Evolutionary conservation across 1,140 invertebrate species (phyloP).

Genomic region (Thalassaphorura encarpata): DNA sequence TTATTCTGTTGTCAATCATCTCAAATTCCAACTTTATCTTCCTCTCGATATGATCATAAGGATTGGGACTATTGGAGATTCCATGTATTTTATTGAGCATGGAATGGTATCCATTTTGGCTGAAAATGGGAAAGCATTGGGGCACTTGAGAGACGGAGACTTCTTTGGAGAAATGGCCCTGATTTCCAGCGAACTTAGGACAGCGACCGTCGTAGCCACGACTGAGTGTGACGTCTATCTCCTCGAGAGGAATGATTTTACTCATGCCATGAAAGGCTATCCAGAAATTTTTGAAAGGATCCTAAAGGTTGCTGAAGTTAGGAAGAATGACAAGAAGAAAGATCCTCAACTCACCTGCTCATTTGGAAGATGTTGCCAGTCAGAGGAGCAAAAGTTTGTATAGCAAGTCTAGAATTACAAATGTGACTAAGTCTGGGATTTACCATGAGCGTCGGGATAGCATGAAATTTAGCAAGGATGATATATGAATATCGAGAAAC

Average conservation of each 20-base stretch:
- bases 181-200: slow-evolving; percentile 11
- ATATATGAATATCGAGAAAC: too few relatives aligned
- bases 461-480: too few relatives aligned
- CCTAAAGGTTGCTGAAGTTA: neutral
- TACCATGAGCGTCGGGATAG: too few relatives aligned
- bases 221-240: slow-evolving; percentile 21
- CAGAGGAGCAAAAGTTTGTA: too few relatives aligned
- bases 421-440: too few relatives aligned
- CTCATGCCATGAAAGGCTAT: slow-evolving; percentile 14
- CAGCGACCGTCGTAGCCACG: slow-evolving; percentile 18
- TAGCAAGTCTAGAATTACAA: too few relatives aligned
- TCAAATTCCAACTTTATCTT: slow-evolving; percentile 27
- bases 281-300: slow-evolving; percentile 18
- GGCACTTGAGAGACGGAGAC: slow-evolving; percentile 21
- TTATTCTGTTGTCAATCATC: slow-evolving; percentile 15
- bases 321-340: too few relatives aligned
- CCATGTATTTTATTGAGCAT: slow-evolving; percentile 29
- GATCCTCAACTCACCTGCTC: too few relatives aligned
- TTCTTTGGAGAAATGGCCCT: slow-evolving; percentile 28
- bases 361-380: too few relatives aligned
- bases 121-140: slow-evolving; percentile 9
- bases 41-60: slow-evolving; percentile 25
- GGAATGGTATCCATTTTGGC: slow-evolving; percentile 19
- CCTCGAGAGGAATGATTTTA: slow-evolving; percentile 17
- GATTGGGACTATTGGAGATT: slow-evolving; percentile 18